These are phyloP conservation scores for Eupleurogrammus muticus DNA, from an alignment of 2,797 vertebrate species.

Conservation along the genomic window DNA sequence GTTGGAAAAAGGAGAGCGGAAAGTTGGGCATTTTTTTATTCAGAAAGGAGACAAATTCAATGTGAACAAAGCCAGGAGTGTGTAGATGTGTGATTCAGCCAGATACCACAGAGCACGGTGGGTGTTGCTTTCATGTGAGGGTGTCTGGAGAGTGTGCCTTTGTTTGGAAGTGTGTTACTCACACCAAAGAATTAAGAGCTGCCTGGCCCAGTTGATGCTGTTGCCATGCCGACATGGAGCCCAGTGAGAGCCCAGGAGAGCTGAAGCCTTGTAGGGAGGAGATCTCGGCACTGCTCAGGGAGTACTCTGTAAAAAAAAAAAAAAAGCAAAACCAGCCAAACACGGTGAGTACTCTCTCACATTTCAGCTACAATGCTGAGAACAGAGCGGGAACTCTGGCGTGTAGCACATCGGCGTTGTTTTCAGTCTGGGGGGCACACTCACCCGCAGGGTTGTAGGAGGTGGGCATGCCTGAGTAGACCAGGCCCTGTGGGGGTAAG, in stretches of 20 bases:
- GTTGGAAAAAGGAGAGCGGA: constrained; percentile 44
- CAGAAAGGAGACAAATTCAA: constrained; percentile 13
- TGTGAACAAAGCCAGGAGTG: constrained; percentile 31
- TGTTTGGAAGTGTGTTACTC: constrained; percentile 86
- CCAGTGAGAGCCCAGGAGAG: constrained; percentile 95
- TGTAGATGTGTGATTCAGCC: constrained; percentile 61
- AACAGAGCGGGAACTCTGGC: constrained; percentile 55
- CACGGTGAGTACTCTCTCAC: constrained; percentile 60
- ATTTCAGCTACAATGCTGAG: constrained; percentile 55
- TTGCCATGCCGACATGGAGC: constrained; percentile 98
- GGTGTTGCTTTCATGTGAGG: constrained; percentile 72
- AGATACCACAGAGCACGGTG: constrained; percentile 38
- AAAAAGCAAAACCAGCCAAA: constrained; percentile 60
- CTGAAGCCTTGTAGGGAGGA: constrained; percentile 96
- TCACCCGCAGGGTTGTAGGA: constrained; percentile 97
- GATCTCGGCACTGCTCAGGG: constrained; percentile 96
- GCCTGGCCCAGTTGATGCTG: constrained; percentile 96
- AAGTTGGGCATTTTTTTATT: constrained; percentile 12
- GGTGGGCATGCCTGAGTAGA: constrained; percentile 97
- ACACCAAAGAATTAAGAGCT: constrained; percentile 97
- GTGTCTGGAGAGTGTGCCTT: constrained; percentile 74
- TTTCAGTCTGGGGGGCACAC: constrained; percentile 50
- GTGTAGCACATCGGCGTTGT: constrained; percentile 27
- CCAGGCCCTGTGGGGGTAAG: constrained; percentile 93
- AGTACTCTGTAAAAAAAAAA: constrained; percentile 89